Percentiles rank a stretch among this genome's conserved stretches.
phyloP scores from a whole-genome alignment of 2,113 vertebrate species.

The Campylomormyrus numenius region DNA sequence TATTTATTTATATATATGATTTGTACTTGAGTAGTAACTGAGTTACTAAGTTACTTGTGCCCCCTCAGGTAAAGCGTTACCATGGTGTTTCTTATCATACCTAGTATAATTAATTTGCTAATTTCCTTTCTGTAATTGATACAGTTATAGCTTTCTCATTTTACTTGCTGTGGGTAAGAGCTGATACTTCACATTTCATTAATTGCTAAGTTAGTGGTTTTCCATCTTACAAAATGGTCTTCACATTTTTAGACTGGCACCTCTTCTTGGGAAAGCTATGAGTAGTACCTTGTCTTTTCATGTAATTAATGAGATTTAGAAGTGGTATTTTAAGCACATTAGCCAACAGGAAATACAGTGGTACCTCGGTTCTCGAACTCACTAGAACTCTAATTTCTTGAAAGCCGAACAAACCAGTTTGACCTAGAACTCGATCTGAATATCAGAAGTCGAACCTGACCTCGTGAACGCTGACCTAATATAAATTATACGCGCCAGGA shows the following conservation, averaged over 20 bases:
- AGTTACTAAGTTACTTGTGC: not conserved
- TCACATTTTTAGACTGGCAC: not conserved
- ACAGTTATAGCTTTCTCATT: not conserved
- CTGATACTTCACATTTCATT: not conserved
- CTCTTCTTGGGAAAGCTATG: not conserved
- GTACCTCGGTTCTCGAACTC: too few relatives aligned
- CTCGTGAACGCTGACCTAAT: too few relatives aligned
- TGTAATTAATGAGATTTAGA: not conserved
- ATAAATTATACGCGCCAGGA: too few relatives aligned
- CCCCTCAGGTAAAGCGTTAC: not conserved
- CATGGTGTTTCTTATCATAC: not conserved
- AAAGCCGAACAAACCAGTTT: too few relatives aligned
- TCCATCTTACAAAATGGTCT: not conserved
- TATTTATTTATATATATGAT: not conserved
- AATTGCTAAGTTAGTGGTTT: not conserved
- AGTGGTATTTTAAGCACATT: not conserved
- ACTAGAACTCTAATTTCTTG: too few relatives aligned
- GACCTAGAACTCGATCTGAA: too few relatives aligned
- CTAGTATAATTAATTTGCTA: not conserved
- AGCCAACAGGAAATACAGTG: not conserved
- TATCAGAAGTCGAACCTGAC: too few relatives aligned
- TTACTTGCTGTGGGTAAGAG: not conserved
- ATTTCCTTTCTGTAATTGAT: not conserved
- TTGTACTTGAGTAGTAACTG: not conserved
- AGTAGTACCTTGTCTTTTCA: not conserved